Evolutionary conservation across 2,113 vertebrate genomes (phyloP).

Genomic region (Mesocricetus auratus): DNA sequence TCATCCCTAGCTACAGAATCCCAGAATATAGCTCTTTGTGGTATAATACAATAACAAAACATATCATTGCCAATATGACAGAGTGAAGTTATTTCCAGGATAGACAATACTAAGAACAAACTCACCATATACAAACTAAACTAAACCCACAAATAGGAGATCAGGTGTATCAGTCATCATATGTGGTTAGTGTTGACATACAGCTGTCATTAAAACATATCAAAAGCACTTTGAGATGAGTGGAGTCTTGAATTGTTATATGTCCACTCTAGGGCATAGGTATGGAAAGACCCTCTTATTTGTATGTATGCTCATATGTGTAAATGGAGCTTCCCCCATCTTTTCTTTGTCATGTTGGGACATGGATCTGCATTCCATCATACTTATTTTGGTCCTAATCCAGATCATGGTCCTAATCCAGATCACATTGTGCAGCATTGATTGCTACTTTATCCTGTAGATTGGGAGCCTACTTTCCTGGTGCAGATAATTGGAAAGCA

Average conservation of each 20-base stretch:
- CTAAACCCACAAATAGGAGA: not conserved
- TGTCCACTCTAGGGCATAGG: not conserved
- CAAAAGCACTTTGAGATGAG: not conserved
- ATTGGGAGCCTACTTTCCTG: not conserved
- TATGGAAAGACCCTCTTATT: not conserved
- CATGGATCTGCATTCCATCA: not conserved
- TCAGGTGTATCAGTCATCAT: not conserved
- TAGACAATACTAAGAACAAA: not conserved
- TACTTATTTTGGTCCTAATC: not conserved
- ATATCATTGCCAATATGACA: not conserved
- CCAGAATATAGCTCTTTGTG: not conserved
- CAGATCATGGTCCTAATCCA: not conserved
- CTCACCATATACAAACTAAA: not conserved
- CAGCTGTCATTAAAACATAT: not conserved
- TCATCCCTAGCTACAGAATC: not conserved
- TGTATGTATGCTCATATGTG: not conserved
- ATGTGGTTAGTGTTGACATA: not conserved
- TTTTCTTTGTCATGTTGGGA: not conserved
- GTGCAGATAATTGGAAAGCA: not conserved
- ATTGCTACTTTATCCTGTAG: not conserved
- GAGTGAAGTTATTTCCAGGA: not conserved
- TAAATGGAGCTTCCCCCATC: not conserved
- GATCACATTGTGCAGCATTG: not conserved
- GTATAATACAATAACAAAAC: not conserved
- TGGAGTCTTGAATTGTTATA: not conserved